Conservation (phyloP, 64 coral and sea anemone genomes). For the Dendronephthya gigantea region DNA sequence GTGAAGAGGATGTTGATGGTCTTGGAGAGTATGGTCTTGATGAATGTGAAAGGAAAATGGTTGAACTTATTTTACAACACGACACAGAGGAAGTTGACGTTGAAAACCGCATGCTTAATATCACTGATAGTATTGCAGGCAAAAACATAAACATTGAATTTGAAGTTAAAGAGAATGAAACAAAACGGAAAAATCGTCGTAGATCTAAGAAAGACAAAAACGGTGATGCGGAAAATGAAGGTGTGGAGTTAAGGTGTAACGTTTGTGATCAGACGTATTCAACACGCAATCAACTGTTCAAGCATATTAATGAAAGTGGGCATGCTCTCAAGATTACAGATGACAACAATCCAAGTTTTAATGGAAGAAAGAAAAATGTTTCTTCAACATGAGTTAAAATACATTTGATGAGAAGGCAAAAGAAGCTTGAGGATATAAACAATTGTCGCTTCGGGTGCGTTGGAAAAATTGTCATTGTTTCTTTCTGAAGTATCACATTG, state of each 20-base stretch:
- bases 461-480: neutral
- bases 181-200: neutral
- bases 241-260: constrained; percentile 32
- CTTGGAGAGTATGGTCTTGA: neutral
- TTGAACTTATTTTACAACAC: neutral
- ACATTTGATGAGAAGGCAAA: neutral
- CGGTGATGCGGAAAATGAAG: neutral
- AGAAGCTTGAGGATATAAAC: neutral
- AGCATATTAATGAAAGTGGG: constrained; percentile 78
- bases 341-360: constrained; percentile 14
- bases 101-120: neutral
- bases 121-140: neutral
- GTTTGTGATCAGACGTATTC: constrained; percentile 56
- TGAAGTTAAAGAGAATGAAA: neutral
- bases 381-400: neutral
- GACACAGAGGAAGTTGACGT: neutral
- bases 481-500: neutral
- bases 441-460: neutral
- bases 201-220: constrained; percentile 1
- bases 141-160: neutral
- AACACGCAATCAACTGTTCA: constrained; percentile 83
- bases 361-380: constrained; percentile 58
- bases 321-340: constrained; percentile 48
- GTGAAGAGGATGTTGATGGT: neutral
- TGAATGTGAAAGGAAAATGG: constrained; percentile 1